Evolutionary conservation across 2,113 vertebrate genomes (phyloP), one percentile per base, ranked within the genome.

Genomic region (Lophotis ruficrista): DNA sequence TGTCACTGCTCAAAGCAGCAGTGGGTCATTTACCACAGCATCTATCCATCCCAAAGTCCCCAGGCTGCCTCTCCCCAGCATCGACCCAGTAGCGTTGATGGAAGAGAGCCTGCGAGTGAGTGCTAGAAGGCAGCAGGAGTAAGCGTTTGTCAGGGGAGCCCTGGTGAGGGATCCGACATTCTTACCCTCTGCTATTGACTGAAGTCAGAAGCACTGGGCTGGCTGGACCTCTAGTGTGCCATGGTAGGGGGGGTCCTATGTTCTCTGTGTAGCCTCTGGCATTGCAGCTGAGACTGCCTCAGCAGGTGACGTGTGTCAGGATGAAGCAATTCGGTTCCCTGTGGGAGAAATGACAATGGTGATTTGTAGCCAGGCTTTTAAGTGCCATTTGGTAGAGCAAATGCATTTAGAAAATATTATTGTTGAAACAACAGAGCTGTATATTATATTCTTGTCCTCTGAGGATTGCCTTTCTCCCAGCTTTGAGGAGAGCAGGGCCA

Each of bases 81-180:
- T 2, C 1, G 3, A 21, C 53, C 57, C 41, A 10, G 23, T 4
- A 43, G 33, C 1, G 3, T 0, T 47, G 58, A 10, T 41, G 58
- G 54, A 64, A 65, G 50, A 73, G 35, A 23, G 17, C 4, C 71
- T 35, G 47, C 0, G 5, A n/a, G 35, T 56, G 50, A 1, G 51
- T 66, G 79, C 68, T 51, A 1, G 17, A 20, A 56, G 73, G 33
- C 41, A 60, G 54, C 65, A 48, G 48, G 18, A 56, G 20, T 10
- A 21, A 1, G 5, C 41, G 78, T 19, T 81, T 2, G 0, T 31
- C 54, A 19, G 64, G 38, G n/a, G 53, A 72, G 31, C 22, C 31
- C 76, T 37, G 50, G 41, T n/a, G 75, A 61, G 70, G 19, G 24
- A 30, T 56, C 22, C 56, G 43, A 1, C 43, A 3, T 43, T 28